phyloP scores from a whole-genome alignment of 2,888 invertebrate genomes.

The Laspeyria flexula region DNA sequence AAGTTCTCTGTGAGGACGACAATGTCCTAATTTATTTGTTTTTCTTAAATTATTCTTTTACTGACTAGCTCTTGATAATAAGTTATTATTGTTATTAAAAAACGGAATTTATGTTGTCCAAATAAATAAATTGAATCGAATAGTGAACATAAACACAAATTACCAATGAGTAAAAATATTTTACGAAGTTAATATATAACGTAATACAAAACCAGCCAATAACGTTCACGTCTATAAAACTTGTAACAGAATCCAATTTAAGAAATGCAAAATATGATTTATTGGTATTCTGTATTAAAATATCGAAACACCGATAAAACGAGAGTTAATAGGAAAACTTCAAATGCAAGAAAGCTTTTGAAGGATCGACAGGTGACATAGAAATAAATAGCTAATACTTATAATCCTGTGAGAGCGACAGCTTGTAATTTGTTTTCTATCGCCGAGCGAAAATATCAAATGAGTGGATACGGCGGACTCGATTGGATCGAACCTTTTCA shows the following conservation, averaged over 20 bases:
- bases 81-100: no score
- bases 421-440: constrained; percentile 84
- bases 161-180: not conserved
- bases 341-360: constrained; percentile 69
- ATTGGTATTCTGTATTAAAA: constrained; percentile 52
- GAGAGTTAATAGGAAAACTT: constrained; percentile 78
- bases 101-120: no score
- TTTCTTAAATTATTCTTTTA: no score
- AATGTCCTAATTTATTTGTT: no score
- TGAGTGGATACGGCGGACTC: constrained; percentile 79
- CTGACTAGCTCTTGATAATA: no score
- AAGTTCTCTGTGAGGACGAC: no score
- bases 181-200: not conserved
- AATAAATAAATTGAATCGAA: not conserved
- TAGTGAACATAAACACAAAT: not conserved
- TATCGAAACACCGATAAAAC: constrained; percentile 52
- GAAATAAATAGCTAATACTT: constrained; percentile 68
- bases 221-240: constrained; percentile 13
- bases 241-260: constrained; percentile 46
- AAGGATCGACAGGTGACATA: constrained; percentile 77
- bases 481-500: constrained; percentile 84
- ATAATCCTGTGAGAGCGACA: constrained; percentile 69
- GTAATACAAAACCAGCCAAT: constrained; percentile 23
- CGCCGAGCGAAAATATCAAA: constrained; percentile 81
- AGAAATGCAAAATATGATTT: constrained; percentile 60